These are phyloP conservation scores for Montipora foliosa DNA, from an alignment of 64 coral and sea anemone species.

Conservation along the genomic window DNA sequence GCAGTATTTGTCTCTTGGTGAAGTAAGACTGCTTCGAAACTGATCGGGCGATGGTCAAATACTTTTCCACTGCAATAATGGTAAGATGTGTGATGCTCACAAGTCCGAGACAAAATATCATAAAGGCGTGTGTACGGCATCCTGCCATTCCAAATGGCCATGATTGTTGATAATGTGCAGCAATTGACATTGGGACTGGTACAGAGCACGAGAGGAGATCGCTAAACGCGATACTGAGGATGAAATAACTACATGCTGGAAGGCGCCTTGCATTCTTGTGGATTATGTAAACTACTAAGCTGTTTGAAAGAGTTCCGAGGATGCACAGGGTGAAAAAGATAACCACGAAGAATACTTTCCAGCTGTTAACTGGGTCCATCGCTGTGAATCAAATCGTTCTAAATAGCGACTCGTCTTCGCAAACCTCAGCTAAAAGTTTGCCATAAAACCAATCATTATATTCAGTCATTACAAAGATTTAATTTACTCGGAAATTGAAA, in stretches of 20 bases:
- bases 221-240: no score
- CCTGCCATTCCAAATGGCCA: conserved; percentile 21
- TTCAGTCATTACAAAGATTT: no score
- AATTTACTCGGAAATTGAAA: no score
- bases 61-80: conserved; percentile 57
- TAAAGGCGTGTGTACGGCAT: conserved; percentile 50
- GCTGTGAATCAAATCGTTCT: no score
- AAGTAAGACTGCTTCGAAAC: conserved; percentile 20
- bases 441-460: no score
- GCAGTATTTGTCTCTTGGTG: background rate
- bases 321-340: background rate
- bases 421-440: no score
- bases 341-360: background rate
- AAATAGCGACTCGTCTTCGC: no score
- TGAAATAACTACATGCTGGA: background rate
- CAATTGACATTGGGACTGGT: conserved; percentile 48
- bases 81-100: conserved; percentile 46
- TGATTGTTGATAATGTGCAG: background rate
- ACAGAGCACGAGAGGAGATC: background rate
- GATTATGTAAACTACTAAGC: conserved; percentile 28
- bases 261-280: conserved; percentile 1
- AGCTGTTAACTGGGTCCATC: background rate
- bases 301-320: conserved; percentile 33
- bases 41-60: conserved; percentile 54
- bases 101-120: conserved; percentile 50